Evolutionary conservation across 2,797 vertebrate genomes (phyloP).

Genomic region (Mus minutoides): DNA sequence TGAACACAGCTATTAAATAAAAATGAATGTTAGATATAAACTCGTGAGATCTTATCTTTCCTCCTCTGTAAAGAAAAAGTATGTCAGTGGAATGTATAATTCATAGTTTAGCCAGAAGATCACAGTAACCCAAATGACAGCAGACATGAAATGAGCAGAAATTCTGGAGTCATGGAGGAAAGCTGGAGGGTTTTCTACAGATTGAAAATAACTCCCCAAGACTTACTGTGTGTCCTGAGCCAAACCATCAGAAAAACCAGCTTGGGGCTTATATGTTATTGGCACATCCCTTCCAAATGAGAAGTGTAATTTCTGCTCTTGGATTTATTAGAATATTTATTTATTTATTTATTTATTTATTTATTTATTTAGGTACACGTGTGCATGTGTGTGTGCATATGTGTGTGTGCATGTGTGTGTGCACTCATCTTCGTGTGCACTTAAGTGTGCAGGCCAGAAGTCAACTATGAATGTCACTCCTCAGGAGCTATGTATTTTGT

Average conservation of each 20-base stretch:
- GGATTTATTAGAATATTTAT: background rate
- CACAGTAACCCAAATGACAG: background rate
- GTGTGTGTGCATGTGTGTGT: background rate
- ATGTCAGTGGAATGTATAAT: slow-evolving; percentile 55
- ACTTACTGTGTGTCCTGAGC: slow-evolving; percentile 43
- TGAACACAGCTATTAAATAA: slow-evolving; percentile 70
- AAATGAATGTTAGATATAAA: slow-evolving; percentile 66
- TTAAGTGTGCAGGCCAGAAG: background rate
- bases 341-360: slow-evolving; percentile 13
- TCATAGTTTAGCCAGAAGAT: slow-evolving; percentile 47
- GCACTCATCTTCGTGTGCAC: background rate
- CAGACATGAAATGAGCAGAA: slow-evolving; percentile 2
- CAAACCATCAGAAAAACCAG: slow-evolving; percentile 7
- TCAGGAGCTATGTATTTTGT: background rate
- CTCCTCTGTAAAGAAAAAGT: slow-evolving; percentile 51
- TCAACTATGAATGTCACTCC: background rate
- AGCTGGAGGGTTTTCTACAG: slow-evolving; percentile 25
- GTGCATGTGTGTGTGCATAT: background rate
- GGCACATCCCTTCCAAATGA: slow-evolving; percentile 22
- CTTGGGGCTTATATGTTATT: background rate
- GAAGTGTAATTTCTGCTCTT: slow-evolving; percentile 29
- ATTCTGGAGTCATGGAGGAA: slow-evolving; percentile 26
- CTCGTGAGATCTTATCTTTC: slow-evolving; percentile 65
- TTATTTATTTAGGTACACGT: background rate
- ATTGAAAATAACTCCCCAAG: background rate